Evolutionary conservation across 2,113 vertebrate genomes (phyloP).

Genomic region (Caloenas nicobarica): DNA sequence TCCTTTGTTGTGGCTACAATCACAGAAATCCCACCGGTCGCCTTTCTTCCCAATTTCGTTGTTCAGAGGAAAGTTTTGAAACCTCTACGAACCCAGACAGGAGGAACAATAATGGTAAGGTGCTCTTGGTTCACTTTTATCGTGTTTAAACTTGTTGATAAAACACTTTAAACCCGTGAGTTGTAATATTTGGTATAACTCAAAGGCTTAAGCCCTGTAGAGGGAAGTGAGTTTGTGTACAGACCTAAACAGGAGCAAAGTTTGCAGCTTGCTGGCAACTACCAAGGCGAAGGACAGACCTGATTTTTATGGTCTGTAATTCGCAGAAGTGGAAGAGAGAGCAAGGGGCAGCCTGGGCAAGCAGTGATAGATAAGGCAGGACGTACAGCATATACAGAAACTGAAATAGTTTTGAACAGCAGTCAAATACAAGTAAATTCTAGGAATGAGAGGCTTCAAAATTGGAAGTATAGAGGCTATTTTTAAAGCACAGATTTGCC

Average conservation of each 20-base stretch:
- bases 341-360: not conserved
- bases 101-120: conserved; percentile 96
- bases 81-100: conserved; percentile 91
- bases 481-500: not conserved
- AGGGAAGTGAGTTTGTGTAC: not conserved
- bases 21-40: conserved; percentile 93
- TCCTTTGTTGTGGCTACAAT: conserved; percentile 92
- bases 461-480: not conserved
- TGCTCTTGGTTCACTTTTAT: not conserved
- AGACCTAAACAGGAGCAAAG: not conserved
- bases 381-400: not conserved
- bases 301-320: not conserved
- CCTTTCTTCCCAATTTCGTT: conserved; percentile 93
- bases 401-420: not conserved
- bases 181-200: not conserved
- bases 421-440: not conserved
- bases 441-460: not conserved
- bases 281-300: not conserved
- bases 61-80: conserved; percentile 93
- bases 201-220: not conserved
- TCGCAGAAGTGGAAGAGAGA: not conserved
- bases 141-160: not conserved
- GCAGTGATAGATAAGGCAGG: not conserved
- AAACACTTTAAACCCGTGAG: not conserved
- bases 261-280: not conserved